Conservation (phyloP, 2,113 vertebrate genomes). For the Camelus bactrianus region DNA sequence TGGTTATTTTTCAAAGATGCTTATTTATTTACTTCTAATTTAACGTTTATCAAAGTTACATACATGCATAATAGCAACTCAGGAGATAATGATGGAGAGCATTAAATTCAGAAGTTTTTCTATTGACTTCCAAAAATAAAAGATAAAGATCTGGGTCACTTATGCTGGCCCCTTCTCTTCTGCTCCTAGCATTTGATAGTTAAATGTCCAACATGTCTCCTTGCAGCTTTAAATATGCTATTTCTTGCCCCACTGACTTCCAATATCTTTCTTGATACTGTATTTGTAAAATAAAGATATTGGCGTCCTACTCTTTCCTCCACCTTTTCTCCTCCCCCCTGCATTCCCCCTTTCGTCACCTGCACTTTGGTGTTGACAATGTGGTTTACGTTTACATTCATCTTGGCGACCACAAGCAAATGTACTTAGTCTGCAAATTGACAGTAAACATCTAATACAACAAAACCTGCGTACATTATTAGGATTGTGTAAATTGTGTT, state of each 20-base stretch:
- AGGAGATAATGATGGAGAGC: neutral
- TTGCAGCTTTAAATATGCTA: neutral
- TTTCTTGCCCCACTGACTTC: neutral
- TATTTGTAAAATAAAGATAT: neutral
- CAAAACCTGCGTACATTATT: neutral
- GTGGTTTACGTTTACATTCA: neutral
- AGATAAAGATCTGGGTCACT: neutral
- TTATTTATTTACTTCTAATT: conserved; percentile 15
- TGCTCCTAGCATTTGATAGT: neutral
- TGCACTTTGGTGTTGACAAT: neutral
- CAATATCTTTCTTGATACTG: neutral
- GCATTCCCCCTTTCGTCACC: accelerated
- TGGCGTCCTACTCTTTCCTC: neutral
- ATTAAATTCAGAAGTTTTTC: conserved; percentile 1
- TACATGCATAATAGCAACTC: neutral
- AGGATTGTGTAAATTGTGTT: neutral
- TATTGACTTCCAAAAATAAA: neutral
- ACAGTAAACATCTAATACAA: neutral
- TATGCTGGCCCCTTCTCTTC: neutral
- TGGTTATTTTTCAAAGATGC: neutral
- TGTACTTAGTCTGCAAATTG: neutral
- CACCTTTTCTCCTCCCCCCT: neutral
- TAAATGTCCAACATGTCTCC: neutral
- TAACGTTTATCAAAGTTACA: neutral
- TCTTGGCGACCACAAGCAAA: neutral